These are phyloP conservation scores for Maccullochella peelii DNA, from an alignment of 2,113 vertebrate genomes.

Conservation along the genomic window DNA sequence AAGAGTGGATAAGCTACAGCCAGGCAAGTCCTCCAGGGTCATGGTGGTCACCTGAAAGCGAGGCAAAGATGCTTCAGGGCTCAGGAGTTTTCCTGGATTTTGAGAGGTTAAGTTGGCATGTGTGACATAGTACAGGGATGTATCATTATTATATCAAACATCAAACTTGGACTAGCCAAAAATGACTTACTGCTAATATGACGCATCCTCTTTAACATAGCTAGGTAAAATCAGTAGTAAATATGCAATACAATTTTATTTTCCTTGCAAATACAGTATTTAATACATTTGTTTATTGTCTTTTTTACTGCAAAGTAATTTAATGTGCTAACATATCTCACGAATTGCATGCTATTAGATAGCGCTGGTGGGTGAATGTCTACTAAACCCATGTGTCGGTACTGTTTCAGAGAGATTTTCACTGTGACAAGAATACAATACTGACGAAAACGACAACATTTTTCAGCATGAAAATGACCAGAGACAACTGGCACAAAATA, in stretches of 20 bases:
- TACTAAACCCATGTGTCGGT: neutral
- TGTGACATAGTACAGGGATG: neutral
- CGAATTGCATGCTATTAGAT: neutral
- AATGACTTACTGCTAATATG: neutral
- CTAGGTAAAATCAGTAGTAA: too few relatives aligned
- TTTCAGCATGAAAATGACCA: neutral
- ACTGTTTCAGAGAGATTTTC: neutral
- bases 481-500: too few relatives aligned
- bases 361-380: neutral
- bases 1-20: constrained; percentile 87
- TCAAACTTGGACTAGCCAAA: neutral
- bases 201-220: neutral
- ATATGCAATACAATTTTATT: neutral
- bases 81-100: neutral
- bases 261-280: neutral
- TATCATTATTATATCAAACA: neutral
- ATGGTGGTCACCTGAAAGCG: constrained; percentile 87
- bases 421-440: neutral
- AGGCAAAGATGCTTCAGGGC: neutral
- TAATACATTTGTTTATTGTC: neutral
- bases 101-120: neutral
- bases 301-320: neutral
- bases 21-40: constrained; percentile 87
- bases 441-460: neutral
- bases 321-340: neutral